Evolutionary conservation across 64 coral and sea anemone species (phyloP).

Genomic region (Pocillopora verrucosa): DNA sequence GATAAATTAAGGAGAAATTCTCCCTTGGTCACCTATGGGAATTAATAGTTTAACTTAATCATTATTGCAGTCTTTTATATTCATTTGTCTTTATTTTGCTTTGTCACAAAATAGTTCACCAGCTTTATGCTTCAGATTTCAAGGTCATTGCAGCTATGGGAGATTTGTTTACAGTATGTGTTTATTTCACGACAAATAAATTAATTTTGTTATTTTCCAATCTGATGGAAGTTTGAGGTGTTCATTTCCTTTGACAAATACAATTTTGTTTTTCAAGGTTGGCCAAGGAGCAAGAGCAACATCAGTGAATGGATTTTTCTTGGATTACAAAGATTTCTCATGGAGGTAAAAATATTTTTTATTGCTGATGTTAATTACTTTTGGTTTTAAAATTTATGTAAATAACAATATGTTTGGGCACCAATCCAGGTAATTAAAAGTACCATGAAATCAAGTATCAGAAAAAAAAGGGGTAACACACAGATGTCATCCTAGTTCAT

Average conservation of each 20-base stretch:
- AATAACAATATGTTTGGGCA: no score
- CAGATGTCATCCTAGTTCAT: no score
- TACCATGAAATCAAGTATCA: no score
- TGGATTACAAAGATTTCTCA: constrained; percentile 38
- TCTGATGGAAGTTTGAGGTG: neutral
- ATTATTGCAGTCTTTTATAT: neutral
- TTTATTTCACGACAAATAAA: no score
- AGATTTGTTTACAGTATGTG: constrained; percentile 59
- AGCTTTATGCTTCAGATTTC: constrained; percentile 30
- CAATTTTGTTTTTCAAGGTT: constrained; percentile 7
- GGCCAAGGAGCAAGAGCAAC: constrained; percentile 48
- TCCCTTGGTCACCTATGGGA: neutral
- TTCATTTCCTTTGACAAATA: neutral
- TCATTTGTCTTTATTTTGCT: neutral
- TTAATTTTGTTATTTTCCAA: neutral
- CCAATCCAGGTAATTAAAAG: no score
- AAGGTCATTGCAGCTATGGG: constrained; percentile 57
- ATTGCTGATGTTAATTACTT: no score
- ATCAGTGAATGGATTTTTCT: constrained; percentile 56
- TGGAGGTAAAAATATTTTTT: constrained; percentile 34
- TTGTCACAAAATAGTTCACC: constrained; percentile 49
- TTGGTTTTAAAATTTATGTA: no score
- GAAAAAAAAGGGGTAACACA: no score
- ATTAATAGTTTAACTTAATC: no score
- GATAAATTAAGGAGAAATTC: no score